A percentile compares a stretch with the other conserved stretches of the same genome.
phyloP scores from a whole-genome alignment of 1,140 invertebrate genomes.

The Calephelis nemesis region DNA sequence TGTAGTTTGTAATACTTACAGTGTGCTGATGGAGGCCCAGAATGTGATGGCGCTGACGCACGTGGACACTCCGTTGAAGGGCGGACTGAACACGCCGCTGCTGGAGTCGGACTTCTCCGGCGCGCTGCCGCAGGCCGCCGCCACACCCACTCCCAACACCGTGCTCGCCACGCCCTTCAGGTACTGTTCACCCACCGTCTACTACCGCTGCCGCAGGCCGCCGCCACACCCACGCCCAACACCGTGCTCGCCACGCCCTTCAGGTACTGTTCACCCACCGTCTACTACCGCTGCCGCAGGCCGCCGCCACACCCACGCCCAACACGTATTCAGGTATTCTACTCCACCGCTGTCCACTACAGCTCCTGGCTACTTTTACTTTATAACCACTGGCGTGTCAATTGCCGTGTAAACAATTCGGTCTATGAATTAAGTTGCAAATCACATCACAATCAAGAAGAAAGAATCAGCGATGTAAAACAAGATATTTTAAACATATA shows the following conservation, averaged over 20 bases:
- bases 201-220: constrained; percentile 84
- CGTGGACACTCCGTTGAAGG: constrained; percentile 98
- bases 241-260: constrained; percentile 97
- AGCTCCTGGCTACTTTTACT: too few species aligned
- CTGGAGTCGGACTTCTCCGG: constrained; percentile 93
- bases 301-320: constrained; percentile 89
- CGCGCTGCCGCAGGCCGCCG: constrained; percentile 86
- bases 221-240: constrained; percentile 93
- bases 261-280: constrained; percentile 73
- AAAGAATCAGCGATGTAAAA: too few species aligned
- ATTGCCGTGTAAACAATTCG: too few species aligned
- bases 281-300: constrained; percentile 69
- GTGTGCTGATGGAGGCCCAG: constrained; percentile 95
- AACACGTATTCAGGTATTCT: constrained; percentile 94
- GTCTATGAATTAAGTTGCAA: too few species aligned
- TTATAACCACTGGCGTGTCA: too few species aligned
- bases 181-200: too few species aligned
- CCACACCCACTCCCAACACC: constrained; percentile 95
- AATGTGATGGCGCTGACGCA: constrained; percentile 99
- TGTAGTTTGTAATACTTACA: constrained; percentile 30
- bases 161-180: constrained; percentile 93
- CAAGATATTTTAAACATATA: too few species aligned
- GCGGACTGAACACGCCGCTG: constrained; percentile 96
- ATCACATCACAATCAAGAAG: too few species aligned
- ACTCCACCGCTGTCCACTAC: too few species aligned